phyloP scores from a whole-genome alignment of 1,140 invertebrate species.

The Bombus affinis region DNA sequence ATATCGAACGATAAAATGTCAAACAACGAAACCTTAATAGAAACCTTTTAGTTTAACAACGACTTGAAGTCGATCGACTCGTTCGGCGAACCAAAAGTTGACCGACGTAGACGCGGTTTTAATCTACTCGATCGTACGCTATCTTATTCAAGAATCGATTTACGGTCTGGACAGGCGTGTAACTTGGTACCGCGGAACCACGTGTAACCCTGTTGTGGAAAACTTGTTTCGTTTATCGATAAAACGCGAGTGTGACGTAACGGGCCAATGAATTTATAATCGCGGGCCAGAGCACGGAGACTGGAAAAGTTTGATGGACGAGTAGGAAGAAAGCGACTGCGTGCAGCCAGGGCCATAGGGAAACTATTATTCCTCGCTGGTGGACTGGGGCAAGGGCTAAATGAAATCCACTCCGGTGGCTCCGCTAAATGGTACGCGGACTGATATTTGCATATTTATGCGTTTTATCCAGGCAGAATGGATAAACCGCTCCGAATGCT shows the following conservation, averaged over 20 bases:
- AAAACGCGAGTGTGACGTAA: background rate
- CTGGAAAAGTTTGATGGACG: constrained; percentile 30
- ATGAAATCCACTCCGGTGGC: constrained; percentile 32
- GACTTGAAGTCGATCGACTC: no score
- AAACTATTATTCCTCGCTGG: constrained; percentile 1
- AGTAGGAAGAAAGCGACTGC: background rate
- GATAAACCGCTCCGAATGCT: constrained; percentile 9
- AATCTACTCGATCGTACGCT: no score
- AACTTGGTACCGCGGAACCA: background rate
- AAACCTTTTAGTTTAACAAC: no score
- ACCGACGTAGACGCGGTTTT: no score
- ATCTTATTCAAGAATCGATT: no score
- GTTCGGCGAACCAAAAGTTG: no score
- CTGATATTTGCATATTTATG: constrained; percentile 49
- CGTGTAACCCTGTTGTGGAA: background rate
- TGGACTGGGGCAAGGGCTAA: constrained; percentile 2
- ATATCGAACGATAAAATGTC: no score
- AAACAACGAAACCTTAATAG: no score
- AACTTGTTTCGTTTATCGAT: background rate
- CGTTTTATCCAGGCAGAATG: constrained; percentile 23
- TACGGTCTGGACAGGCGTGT: background rate
- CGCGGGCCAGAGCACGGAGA: no score
- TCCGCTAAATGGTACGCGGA: constrained; percentile 3
- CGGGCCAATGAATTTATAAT: constrained; percentile 35
- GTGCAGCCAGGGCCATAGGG: background rate